Percentiles rank a stretch among this genome's conserved stretches.
Conservation (phyloP, 2,113 vertebrate species). For the Rana temporaria region DNA sequence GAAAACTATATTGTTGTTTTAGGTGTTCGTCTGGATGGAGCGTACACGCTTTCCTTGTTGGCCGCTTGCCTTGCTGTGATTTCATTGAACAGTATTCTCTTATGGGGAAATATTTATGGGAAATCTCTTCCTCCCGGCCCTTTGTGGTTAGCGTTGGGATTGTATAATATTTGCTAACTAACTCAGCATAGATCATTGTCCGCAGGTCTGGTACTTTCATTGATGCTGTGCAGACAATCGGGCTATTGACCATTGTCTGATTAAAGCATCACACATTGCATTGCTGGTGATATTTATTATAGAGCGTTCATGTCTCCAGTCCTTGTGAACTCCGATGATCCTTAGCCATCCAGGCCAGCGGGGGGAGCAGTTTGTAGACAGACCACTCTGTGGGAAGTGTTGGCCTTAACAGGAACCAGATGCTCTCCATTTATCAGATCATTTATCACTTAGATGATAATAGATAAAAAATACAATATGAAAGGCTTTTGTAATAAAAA, state of each 20-base stretch:
- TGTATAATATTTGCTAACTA: conserved; percentile 30
- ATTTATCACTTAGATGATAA: conserved; percentile 6
- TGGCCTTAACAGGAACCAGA: conserved; percentile 3
- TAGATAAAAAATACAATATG: conserved; percentile 2
- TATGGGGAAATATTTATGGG: conserved; percentile 31
- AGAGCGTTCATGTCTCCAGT: background rate
- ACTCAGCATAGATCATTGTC: conserved; percentile 12
- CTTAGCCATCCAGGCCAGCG: conserved; percentile 8
- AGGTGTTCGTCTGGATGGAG: conserved; percentile 20
- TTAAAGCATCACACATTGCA: conserved; percentile 17
- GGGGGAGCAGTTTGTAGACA: conserved; percentile 13
- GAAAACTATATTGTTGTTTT: conserved; percentile 28
- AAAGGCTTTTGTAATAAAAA: background rate
- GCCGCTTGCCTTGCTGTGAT: conserved; percentile 40
- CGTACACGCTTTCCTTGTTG: conserved; percentile 8
- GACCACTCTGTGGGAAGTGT: background rate
- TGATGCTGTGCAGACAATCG: background rate
- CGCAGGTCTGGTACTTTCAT: background rate
- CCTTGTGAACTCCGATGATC: background rate
- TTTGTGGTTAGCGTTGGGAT: conserved; percentile 28
- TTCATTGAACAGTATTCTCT: conserved; percentile 39
- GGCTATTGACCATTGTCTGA: conserved; percentile 2
- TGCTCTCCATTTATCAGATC: conserved; percentile 17
- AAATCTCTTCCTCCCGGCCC: conserved; percentile 1
- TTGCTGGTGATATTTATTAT: background rate